Percentiles rank a stretch among this genome's conserved stretches.
Evolutionary conservation across 2,113 vertebrate species (phyloP).

Genomic region (Macaca mulatta): DNA sequence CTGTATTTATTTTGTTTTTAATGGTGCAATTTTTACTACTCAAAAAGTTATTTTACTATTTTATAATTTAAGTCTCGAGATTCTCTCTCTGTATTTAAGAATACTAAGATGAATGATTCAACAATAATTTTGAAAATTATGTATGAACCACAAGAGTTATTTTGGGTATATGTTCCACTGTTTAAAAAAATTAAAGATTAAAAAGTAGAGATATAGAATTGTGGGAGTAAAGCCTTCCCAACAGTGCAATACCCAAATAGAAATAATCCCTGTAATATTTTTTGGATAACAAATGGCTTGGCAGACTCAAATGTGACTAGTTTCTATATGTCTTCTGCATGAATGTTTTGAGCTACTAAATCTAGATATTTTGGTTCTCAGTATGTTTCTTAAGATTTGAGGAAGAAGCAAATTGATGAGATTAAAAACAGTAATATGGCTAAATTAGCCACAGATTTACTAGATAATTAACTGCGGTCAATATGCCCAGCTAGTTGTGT

Average conservation of each 20-base stretch:
- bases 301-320: background rate
- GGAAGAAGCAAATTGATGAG: constrained; percentile 7
- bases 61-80: background rate
- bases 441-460: background rate
- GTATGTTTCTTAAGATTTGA: background rate
- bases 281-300: constrained; percentile 16
- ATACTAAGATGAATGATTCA: background rate
- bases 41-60: background rate
- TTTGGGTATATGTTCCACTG: background rate
- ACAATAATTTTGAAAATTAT: background rate
- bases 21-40: background rate
- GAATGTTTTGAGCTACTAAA: background rate
- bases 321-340: background rate
- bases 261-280: background rate
- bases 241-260: background rate
- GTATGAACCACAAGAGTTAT: background rate
- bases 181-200: constrained; percentile 14
- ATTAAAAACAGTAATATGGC: background rate
- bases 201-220: background rate
- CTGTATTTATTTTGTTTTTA: background rate
- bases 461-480: background rate
- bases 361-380: background rate
- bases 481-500: background rate
- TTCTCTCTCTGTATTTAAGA: background rate
- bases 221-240: background rate